A percentile compares a stretch with the other conserved stretches of the same genome.
Evolutionary conservation across 2,888 invertebrate species (phyloP).

Genomic region (Archips crataeganus): DNA sequence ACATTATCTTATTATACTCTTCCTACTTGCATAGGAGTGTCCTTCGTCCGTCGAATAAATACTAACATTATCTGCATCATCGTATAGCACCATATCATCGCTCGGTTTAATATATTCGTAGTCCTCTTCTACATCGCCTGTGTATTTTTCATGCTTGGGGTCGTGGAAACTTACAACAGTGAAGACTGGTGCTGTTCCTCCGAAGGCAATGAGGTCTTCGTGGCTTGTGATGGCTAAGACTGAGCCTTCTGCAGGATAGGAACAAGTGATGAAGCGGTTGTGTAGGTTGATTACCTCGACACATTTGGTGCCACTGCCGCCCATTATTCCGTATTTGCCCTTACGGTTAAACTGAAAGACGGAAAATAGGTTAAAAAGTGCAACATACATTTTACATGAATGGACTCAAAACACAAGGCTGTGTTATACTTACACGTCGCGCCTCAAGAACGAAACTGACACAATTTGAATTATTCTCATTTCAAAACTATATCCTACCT

Average conservation of each 20-base stretch:
- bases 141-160: conserved; percentile 73
- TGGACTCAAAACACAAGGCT: too few species aligned
- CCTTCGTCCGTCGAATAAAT: conserved; percentile 4
- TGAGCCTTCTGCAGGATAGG: conserved; percentile 70
- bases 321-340: conserved; percentile 78
- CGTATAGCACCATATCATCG: conserved; percentile 21
- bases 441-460: too few species aligned
- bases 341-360: conserved; percentile 75
- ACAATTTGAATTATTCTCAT: too few species aligned
- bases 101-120: conserved; percentile 48
- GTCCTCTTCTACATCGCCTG: conserved; percentile 47
- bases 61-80: conserved; percentile 15
- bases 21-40: background rate
- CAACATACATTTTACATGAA: too few species aligned
- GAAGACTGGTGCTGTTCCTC: conserved; percentile 72
- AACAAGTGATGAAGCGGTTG: conserved; percentile 76
- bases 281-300: conserved; percentile 79
- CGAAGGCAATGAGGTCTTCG: conserved; percentile 74
- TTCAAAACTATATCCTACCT: too few species aligned
- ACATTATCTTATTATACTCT: background rate
- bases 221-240: conserved; percentile 70
- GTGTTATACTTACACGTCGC: too few species aligned
- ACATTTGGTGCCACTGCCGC: conserved; percentile 79
- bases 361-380: background rate
- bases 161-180: conserved; percentile 75